phyloP scores from a whole-genome alignment of 2,113 vertebrate genomes.

The Leucoraja erinaceus region DNA sequence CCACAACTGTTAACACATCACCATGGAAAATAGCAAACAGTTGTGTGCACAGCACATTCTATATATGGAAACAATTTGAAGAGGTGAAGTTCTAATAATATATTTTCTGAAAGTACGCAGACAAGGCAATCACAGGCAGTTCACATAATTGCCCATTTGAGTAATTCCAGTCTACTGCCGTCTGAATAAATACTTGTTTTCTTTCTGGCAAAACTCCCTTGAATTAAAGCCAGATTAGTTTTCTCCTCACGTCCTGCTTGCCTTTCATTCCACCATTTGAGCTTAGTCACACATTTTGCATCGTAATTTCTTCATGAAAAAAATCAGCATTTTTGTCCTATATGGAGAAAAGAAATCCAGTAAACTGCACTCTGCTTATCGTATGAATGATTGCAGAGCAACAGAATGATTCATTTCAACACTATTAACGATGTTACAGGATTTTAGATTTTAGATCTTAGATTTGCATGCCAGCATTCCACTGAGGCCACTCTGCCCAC shows the following conservation, averaged over 20 bases:
- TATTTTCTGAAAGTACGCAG: background rate
- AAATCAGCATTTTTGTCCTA: background rate
- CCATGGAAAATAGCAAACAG: background rate
- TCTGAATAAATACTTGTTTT: no score
- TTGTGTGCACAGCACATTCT: background rate
- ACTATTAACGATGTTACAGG: background rate
- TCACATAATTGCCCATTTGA: constrained; percentile 23
- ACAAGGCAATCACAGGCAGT: background rate
- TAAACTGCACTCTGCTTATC: background rate
- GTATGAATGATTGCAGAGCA: background rate
- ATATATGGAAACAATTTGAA: constrained; percentile 22
- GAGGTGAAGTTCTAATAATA: background rate
- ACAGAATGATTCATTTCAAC: background rate
- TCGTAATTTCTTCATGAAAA: background rate
- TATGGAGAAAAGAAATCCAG: background rate
- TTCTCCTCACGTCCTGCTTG: background rate
- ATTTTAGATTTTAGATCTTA: no score
- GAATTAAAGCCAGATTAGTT: background rate
- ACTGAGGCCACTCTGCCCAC: background rate
- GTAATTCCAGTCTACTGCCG: background rate
- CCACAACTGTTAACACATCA: background rate
- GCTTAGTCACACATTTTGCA: background rate
- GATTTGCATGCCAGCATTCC: background rate
- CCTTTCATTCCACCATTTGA: background rate
- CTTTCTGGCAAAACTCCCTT: background rate